Evolutionary conservation across 2,888 invertebrate genomes (phyloP), one percentile per base, ranked within the genome.

Genomic region (Onchidella celtica): DNA sequence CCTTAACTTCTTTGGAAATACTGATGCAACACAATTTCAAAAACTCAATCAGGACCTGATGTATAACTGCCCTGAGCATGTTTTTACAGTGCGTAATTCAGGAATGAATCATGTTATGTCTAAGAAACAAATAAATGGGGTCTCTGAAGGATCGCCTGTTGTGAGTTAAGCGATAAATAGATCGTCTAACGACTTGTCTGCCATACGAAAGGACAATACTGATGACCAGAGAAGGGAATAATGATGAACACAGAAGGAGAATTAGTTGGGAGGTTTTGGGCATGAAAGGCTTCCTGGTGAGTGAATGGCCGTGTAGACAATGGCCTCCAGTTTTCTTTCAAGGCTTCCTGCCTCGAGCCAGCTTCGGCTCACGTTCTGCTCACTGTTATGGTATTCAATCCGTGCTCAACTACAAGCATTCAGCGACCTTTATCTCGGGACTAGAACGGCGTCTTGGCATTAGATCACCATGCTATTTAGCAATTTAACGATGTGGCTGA

Each of bases 381-480:
- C 61, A 9, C 38, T n/a, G 72, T 14, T 57, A 21, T 59, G 24
- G 73, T 61, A 73, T 73, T 65, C 65, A 75, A 75, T 68, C 34
- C 77, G 77, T 68, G 57, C 66, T 66, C 66, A 76, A 76, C 76
- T 55, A 34, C 66, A 9, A 76, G 36, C 77, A 55, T 77, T 77
- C 68, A 57, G 27, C 77, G 68, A 77, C 77, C 77, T 66, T 68
- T 55, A 47, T 57, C 57, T 38, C 29, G 21, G 68, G 68, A 61
- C 68, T 63, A 75, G 29, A 75, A 63, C 63, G 47, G 57, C 68
- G 27, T 77, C 68, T 77, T 77, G 77, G 68, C 77, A 77, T 77
- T 77, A 77, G 77, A 68, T 77, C 68, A 55, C 68, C 36, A 14
- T 34, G 68, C 57, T 68, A 66, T 77, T 75, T 63, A 75, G 75